A percentile compares a stretch with the other conserved stretches of the same genome.
phyloP scores from a whole-genome alignment of 2,113 vertebrate species.

The Pelobates fuscus region DNA sequence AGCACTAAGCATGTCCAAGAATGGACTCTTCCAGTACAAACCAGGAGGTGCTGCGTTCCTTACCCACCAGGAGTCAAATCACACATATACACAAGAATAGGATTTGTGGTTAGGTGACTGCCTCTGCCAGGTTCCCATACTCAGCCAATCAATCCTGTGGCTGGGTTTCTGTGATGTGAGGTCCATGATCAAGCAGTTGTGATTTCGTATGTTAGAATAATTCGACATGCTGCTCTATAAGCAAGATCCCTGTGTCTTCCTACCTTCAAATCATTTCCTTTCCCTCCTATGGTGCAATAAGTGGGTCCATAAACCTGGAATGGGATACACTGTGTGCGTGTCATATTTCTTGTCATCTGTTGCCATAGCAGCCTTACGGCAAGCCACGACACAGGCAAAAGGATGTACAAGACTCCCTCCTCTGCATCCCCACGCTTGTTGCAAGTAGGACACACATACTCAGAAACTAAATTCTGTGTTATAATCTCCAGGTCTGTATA shows the following conservation, averaged over 20 bases:
- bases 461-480: no score
- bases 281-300: background rate
- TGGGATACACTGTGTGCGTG: background rate
- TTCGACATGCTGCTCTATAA: background rate
- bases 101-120: background rate
- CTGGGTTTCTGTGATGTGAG: background rate
- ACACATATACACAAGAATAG: no score
- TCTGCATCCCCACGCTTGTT: slow-evolving; percentile 4
- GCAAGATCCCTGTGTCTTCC: background rate
- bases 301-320: background rate
- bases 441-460: background rate
- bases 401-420: background rate
- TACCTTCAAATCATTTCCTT: background rate
- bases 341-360: slow-evolving; percentile 22
- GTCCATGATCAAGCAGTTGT: background rate
- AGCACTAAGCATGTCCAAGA: no score
- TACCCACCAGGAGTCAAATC: no score
- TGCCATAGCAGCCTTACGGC: slow-evolving; percentile 33
- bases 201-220: background rate
- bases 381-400: background rate
- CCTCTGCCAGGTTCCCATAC: background rate
- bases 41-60: no score
- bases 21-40: no score
- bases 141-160: background rate
- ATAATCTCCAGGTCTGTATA: no score